Conservation (phyloP, 2,888 invertebrate species). For the Trichogramma evanescens region DNA sequence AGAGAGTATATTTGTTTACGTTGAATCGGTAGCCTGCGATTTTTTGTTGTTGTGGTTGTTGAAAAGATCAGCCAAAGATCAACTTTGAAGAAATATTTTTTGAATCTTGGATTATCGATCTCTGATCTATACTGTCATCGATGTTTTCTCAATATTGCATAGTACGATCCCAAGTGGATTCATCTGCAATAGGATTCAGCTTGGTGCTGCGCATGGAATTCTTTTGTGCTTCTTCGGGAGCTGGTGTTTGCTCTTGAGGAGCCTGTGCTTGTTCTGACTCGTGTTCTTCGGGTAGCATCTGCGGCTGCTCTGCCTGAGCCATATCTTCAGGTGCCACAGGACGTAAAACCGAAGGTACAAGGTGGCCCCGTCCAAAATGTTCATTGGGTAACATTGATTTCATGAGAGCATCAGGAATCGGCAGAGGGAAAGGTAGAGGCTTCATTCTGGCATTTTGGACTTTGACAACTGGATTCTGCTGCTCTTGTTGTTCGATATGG, state of each 20-base stretch:
- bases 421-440: conserved; percentile 7
- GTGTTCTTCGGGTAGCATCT: not conserved
- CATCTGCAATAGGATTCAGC: conserved; percentile 13
- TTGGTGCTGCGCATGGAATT: conserved; percentile 17
- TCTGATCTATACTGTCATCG: too few relatives aligned
- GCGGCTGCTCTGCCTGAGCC: not conserved
- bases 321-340: not conserved
- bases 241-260: not conserved
- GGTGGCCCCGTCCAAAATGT: not conserved
- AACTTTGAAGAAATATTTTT: not conserved
- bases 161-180: too few relatives aligned
- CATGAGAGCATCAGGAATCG: conserved; percentile 14
- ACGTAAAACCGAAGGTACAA: too few relatives aligned
- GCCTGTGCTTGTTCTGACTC: not conserved
- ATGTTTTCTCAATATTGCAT: too few relatives aligned
- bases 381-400: conserved; percentile 14
- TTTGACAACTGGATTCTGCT: conserved; percentile 6
- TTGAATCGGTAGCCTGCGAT: not conserved
- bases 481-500: not conserved
- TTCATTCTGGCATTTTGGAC: conserved; percentile 10
- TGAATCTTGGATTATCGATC: too few relatives aligned
- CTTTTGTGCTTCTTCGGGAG: not conserved
- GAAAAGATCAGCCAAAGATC: too few relatives aligned
- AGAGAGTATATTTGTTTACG: not conserved
- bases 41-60: too few relatives aligned